Conservation (phyloP, 2,113 vertebrate species). For the Dipodomys merriami region DNA sequence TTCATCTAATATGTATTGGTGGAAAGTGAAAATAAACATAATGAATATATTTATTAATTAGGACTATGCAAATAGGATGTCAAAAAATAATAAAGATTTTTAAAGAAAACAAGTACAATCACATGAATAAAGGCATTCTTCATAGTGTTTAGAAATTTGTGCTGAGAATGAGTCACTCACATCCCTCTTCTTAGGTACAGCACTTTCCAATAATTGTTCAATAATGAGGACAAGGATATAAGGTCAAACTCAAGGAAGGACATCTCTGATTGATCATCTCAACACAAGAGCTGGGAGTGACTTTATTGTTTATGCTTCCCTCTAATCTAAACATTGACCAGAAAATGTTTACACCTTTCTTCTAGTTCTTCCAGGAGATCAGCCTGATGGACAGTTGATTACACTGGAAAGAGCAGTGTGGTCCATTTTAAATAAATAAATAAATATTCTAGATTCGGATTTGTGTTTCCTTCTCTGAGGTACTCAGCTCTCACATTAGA, state of each 20-base stretch:
- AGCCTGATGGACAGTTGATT: background rate
- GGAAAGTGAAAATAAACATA: constrained; percentile 3
- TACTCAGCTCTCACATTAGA: background rate
- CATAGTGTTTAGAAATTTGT: constrained; percentile 1
- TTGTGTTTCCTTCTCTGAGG: background rate
- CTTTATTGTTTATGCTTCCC: background rate
- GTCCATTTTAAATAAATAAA: background rate
- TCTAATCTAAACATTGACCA: background rate
- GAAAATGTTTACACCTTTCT: background rate
- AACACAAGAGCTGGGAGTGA: background rate
- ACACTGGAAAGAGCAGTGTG: background rate
- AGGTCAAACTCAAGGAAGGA: background rate
- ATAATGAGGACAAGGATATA: fast-evolving
- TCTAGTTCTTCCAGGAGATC: constrained; percentile 25
- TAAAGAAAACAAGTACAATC: background rate
- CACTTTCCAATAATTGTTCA: background rate
- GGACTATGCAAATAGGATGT: background rate
- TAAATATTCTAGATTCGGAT: background rate
- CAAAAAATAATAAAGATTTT: background rate
- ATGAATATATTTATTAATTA: background rate
- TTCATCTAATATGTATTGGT: background rate
- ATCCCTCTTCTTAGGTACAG: background rate
- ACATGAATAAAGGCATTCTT: background rate
- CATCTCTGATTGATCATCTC: background rate
- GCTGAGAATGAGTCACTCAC: background rate